phyloP scores from a whole-genome alignment of 2,797 vertebrate species.

The Lagocephalus sceleratus region DNA sequence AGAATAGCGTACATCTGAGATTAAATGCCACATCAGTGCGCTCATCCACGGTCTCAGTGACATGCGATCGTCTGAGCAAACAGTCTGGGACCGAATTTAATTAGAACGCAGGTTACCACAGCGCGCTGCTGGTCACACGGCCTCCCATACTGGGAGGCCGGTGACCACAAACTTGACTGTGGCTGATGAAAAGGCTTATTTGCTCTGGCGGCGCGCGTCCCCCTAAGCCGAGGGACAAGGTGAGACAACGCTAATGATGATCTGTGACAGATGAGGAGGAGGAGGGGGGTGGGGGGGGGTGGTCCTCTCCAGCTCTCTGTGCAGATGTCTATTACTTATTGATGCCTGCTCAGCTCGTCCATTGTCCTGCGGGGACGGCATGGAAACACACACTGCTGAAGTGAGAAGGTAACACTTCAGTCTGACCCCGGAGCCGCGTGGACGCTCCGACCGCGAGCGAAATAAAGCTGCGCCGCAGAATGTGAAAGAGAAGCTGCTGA shows the following conservation, averaged over 20 bases:
- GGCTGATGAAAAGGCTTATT: slow-evolving; percentile 49
- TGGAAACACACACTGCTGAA: slow-evolving; percentile 52
- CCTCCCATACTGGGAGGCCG: not conserved
- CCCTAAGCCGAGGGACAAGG: slow-evolving; percentile 41
- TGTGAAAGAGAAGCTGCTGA: not conserved
- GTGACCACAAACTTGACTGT: slow-evolving; percentile 28
- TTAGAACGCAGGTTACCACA: slow-evolving; percentile 37
- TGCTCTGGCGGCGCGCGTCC: slow-evolving; percentile 48
- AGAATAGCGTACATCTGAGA: slow-evolving; percentile 40
- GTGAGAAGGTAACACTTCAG: slow-evolving; percentile 51
- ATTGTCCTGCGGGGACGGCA: slow-evolving; percentile 50
- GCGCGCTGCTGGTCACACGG: slow-evolving; percentile 10
- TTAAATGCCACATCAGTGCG: slow-evolving; percentile 35
- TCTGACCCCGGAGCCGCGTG: slow-evolving; percentile 3
- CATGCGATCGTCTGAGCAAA: slow-evolving; percentile 53
- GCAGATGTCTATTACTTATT: slow-evolving; percentile 60
- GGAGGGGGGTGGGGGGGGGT: too few relatives aligned
- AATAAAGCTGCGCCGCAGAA: slow-evolving; percentile 8
- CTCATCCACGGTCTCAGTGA: slow-evolving; percentile 43
- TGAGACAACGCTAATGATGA: slow-evolving; percentile 53
- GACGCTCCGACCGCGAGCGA: not conserved
- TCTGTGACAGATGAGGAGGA: slow-evolving; percentile 29
- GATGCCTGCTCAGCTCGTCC: slow-evolving; percentile 33
- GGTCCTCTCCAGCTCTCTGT: slow-evolving; percentile 33
- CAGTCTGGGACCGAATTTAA: slow-evolving; percentile 44